A percentile compares a stretch with the other conserved stretches of the same genome.
Evolutionary conservation across 2,797 vertebrate genomes (phyloP).

Genomic region (Dermochelys coriacea): DNA sequence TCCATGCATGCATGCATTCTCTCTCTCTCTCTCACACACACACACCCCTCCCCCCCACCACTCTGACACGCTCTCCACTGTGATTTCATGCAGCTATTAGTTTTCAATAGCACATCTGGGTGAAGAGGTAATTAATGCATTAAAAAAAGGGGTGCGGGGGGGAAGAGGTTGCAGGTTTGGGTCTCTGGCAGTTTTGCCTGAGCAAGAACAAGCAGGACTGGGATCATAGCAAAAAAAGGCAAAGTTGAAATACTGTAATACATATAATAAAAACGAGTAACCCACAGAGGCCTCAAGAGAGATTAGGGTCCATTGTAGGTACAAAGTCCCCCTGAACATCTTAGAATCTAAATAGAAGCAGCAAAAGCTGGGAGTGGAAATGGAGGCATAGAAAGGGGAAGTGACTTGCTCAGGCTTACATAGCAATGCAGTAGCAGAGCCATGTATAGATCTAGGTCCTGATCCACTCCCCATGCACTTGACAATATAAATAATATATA

Average conservation of each 20-base stretch:
- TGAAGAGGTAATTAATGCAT: background rate
- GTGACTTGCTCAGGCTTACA: fast-evolving
- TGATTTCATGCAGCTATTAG: background rate
- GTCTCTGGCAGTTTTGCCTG: background rate
- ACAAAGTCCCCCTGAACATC: background rate
- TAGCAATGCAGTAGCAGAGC: background rate
- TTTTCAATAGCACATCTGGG: background rate
- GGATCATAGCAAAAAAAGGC: background rate
- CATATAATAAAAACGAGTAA: background rate
- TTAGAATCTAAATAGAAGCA: background rate
- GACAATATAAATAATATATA: background rate
- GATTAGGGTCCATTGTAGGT: background rate
- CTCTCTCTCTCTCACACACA: too few relatives aligned
- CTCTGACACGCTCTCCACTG: background rate
- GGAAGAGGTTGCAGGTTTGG: background rate
- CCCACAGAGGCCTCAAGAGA: background rate
- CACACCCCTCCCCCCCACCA: background rate
- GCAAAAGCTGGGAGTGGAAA: background rate
- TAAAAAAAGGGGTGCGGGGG: background rate
- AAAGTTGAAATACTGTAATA: background rate
- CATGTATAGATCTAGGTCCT: background rate
- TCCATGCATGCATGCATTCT: too few relatives aligned
- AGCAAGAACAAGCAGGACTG: background rate
- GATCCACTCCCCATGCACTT: background rate
- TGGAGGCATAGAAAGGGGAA: fast-evolving